Evolutionary conservation across 2,888 invertebrate genomes (phyloP).

Genomic region (Gibbula magus): DNA sequence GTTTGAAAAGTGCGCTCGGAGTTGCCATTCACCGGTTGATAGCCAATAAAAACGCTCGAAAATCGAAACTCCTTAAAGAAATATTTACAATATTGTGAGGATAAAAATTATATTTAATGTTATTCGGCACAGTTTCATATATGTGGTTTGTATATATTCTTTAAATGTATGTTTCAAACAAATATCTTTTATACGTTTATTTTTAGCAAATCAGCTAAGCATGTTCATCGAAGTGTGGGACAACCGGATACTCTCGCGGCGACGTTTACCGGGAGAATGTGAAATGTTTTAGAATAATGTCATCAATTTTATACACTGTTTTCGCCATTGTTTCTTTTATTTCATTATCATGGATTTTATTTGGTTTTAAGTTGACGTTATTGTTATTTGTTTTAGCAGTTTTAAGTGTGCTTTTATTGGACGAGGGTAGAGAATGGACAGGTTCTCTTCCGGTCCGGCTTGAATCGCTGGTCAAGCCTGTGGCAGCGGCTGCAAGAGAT

Average conservation of each 20-base stretch:
- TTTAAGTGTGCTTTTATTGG: conserved; percentile 7
- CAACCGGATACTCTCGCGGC: conserved; percentile 18
- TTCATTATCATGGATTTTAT: conserved; percentile 1
- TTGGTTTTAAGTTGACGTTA: conserved; percentile 3
- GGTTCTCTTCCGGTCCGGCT: background rate
- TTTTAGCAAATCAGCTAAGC: background rate
- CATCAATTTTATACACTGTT: background rate
- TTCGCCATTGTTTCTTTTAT: background rate
- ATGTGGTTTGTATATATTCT: background rate
- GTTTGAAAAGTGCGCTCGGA: conserved; percentile 7
- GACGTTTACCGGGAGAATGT: conserved; percentile 20
- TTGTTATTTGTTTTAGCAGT: background rate
- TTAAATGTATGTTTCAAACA: background rate
- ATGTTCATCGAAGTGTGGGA: background rate
- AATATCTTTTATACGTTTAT: background rate
- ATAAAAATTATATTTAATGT: background rate
- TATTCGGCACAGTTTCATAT: background rate
- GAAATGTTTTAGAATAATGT: conserved; percentile 22
- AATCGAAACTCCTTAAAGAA: background rate
- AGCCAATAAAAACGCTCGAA: background rate
- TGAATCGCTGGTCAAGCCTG: background rate
- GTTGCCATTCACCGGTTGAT: background rate
- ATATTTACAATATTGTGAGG: background rate
- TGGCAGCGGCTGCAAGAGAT: background rate
- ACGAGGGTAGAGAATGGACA: conserved; percentile 11